phyloP scores from a whole-genome alignment of 37 sponge, comb jelly and placozoan species.

The Spongia lamella region DNA sequence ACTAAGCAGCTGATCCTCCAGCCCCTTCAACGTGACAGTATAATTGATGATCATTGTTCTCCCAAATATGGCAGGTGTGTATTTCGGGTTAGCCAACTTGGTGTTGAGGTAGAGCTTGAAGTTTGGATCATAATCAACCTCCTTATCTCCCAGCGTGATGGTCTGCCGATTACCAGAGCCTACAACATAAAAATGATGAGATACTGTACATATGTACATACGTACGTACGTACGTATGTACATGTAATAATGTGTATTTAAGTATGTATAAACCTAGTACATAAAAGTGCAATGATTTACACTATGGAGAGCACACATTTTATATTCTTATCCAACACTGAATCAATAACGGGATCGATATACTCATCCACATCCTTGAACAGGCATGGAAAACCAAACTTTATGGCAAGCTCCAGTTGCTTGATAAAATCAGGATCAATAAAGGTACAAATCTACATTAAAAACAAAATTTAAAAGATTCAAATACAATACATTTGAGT shows the following conservation, averaged over 20 bases:
- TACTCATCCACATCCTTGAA: conserved; percentile 99
- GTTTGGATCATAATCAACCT: conserved; percentile 97
- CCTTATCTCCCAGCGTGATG: conserved; percentile 96
- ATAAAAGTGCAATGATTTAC: too few relatives aligned
- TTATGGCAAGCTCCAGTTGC: conserved; percentile 97
- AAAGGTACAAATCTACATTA: conserved; percentile 84
- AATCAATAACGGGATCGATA: conserved; percentile 99
- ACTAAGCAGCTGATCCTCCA: conserved; percentile 99
- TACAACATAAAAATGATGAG: too few relatives aligned
- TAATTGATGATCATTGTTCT: conserved; percentile 98
- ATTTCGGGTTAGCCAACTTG: conserved; percentile 96
- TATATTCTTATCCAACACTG: conserved; percentile 90
- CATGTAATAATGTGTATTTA: too few relatives aligned
- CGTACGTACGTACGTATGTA: background rate
- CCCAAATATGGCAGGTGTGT: conserved; percentile 98
- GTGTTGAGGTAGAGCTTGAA: conserved; percentile 98
- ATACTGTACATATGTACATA: too few relatives aligned
- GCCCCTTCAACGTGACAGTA: conserved; percentile 97
- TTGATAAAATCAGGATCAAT: conserved; percentile 96
- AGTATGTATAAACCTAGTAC: too few relatives aligned
- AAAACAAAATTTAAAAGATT: too few relatives aligned
- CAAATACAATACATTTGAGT: too few relatives aligned
- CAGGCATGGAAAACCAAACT: conserved; percentile 98
- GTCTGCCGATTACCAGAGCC: conserved; percentile 88
- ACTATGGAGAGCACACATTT: conserved; percentile 62